Conservation (phyloP, 2,888 invertebrate genomes). For the Desoria tigrina region DNA sequence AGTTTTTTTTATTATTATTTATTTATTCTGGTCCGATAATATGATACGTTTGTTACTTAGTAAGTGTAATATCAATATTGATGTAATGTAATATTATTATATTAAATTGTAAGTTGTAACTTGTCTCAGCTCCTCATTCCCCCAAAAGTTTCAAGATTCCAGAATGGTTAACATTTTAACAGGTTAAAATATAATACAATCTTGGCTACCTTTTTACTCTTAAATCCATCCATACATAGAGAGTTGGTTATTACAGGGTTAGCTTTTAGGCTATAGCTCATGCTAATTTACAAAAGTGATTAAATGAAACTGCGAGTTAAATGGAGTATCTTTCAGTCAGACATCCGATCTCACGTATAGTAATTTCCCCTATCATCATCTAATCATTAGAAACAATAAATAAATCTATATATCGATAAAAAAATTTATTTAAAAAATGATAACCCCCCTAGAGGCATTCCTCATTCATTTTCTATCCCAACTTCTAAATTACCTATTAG, state of each 20-base stretch:
- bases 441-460: neutral
- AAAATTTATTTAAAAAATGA: neutral
- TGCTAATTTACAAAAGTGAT: neutral
- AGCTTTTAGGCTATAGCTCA: too few species aligned
- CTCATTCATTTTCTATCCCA: conserved; percentile 9
- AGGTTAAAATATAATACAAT: too few species aligned
- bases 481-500: too few species aligned
- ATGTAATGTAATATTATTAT: too few species aligned
- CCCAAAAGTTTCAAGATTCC: too few species aligned
- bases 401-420: neutral
- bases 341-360: conserved; percentile 10
- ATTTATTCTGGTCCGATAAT: neutral
- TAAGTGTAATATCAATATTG: conserved; percentile 5
- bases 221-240: neutral
- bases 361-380: conserved; percentile 15
- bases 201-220: too few species aligned
- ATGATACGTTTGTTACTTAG: neutral
- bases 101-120: too few species aligned
- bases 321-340: neutral
- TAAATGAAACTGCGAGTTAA: conserved; percentile 9
- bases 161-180: too few species aligned
- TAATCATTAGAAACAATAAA: conserved; percentile 6
- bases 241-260: neutral
- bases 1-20: conserved; percentile 8
- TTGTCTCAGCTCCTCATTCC: too few species aligned